Evolutionary conservation across 1,140 invertebrate species (phyloP).

Genomic region (Copidosoma floridanum): DNA sequence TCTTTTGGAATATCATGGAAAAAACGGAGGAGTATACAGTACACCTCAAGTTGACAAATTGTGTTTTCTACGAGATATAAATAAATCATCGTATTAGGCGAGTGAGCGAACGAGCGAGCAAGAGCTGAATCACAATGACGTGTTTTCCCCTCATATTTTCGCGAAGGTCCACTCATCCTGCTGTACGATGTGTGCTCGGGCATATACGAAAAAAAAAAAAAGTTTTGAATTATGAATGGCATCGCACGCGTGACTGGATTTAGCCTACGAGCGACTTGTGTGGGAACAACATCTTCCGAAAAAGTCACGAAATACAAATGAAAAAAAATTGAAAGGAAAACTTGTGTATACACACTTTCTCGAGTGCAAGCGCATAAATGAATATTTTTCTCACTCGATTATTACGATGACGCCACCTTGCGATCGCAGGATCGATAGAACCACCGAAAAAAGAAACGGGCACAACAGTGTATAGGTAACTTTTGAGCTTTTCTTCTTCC

Average conservation of each 20-base stretch:
- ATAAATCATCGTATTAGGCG: constrained; percentile 13
- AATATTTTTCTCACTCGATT: not conserved
- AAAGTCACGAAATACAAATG: not conserved
- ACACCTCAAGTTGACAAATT: too few relatives aligned
- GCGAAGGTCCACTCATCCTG: not conserved
- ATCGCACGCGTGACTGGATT: constrained; percentile 3
- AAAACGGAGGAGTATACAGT: too few relatives aligned
- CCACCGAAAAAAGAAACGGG: not conserved
- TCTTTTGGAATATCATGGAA: too few relatives aligned
- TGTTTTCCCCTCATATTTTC: constrained; percentile 14
- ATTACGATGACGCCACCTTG: not conserved
- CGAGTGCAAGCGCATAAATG: not conserved
- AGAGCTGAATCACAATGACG: constrained; percentile 3
- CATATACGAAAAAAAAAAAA: not conserved
- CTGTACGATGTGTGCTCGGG: not conserved
- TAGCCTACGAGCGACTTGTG: not conserved
- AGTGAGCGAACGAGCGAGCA: too few relatives aligned
- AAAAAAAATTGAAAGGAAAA: not conserved
- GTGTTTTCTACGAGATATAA: not conserved
- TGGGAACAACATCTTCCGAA: constrained; percentile 1
- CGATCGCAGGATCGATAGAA: too few relatives aligned
- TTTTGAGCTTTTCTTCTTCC: not conserved
- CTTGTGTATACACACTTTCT: too few relatives aligned
- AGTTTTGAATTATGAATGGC: constrained; percentile 8
- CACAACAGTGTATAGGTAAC: not conserved